Base-by-base conservation (phyloP, 2,113 vertebrate species). In the Neopipo cinnamomea region DNA sequence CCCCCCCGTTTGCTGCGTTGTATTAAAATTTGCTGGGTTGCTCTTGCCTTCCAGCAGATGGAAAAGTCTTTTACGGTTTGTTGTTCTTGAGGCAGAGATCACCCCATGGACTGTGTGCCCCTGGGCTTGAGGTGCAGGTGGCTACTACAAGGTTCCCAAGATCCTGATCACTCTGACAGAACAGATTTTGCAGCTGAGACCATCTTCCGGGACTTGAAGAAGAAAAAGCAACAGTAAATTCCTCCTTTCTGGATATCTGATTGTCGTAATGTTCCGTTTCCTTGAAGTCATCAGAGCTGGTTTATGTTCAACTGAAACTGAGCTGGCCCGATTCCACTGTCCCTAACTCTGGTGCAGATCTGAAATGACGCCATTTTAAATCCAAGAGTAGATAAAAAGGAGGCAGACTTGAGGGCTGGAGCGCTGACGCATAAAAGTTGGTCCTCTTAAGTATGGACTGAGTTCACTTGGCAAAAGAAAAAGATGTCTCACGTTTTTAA, bases 291-390 rank as follows among this genome's bases (percentile, higher is more conserved):
- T 70, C 73, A 50, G 73, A 55, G 47, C 77, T 95, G 80, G 92
- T 96, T 96, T 95, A 95, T 93, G 42, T 96, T 97, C 95, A 96
- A 49, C 92, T 85, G 80, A 53, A 81, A 81, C 70, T 33, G 85
- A 84, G 47, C 49, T 88, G 56, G 88, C 72, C 37, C 82, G 52
- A 16, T 91, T 88, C 70, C 62, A 56, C 31, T 59, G 42, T 93
- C 35, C 14, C 28, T 74, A 28, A 35, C 16, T 59, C 24, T 83
- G 44, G 58, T 89, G 86, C 62, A 89, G 3, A 66, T 75, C 63
- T 88, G 63, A 89, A 88, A 21, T 42, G 58, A 76, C 0, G 8
- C 73, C 76, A 58, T 89, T 94, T 91, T 84, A 91, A 90, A 80
- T 67, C 30, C 27, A 47, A 14, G 61, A 84, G 30, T 37, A 65